Evolutionary conservation across 2,797 vertebrate species (phyloP).

Genomic region (Cygnus olor): DNA sequence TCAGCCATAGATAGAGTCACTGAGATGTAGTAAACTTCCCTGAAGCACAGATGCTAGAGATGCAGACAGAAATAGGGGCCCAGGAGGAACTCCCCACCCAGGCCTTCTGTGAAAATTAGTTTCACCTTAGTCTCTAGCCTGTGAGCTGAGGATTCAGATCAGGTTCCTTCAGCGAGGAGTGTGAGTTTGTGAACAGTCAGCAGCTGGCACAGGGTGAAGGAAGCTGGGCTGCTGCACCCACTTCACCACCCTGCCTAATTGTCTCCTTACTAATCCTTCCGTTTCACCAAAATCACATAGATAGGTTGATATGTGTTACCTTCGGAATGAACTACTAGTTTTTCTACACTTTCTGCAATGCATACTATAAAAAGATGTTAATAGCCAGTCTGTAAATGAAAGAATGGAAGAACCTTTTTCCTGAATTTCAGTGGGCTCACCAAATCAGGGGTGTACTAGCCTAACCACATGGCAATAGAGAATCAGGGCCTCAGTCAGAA

Average conservation of each 20-base stretch:
- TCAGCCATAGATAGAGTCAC: neutral
- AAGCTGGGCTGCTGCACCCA: neutral
- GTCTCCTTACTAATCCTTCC: neutral
- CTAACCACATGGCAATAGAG: neutral
- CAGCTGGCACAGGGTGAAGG: neutral
- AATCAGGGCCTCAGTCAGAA: neutral
- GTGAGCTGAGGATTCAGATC: neutral
- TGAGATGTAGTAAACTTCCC: neutral
- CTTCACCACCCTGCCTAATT: rapidly evolving
- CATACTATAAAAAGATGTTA: neutral
- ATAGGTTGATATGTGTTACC: neutral
- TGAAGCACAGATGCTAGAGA: neutral
- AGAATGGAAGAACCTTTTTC: neutral
- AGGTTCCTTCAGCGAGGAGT: neutral
- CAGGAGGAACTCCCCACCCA: neutral
- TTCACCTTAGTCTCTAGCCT: neutral
- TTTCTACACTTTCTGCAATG: neutral
- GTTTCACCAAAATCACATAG: neutral
- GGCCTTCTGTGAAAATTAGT: neutral
- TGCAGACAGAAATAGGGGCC: neutral
- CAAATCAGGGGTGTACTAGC: neutral
- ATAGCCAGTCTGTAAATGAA: neutral
- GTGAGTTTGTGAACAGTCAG: neutral
- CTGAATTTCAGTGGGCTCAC: neutral
- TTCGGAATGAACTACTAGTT: neutral